Conservation (phyloP, 2,888 invertebrate species). For the Acanthosepion lycidas region DNA sequence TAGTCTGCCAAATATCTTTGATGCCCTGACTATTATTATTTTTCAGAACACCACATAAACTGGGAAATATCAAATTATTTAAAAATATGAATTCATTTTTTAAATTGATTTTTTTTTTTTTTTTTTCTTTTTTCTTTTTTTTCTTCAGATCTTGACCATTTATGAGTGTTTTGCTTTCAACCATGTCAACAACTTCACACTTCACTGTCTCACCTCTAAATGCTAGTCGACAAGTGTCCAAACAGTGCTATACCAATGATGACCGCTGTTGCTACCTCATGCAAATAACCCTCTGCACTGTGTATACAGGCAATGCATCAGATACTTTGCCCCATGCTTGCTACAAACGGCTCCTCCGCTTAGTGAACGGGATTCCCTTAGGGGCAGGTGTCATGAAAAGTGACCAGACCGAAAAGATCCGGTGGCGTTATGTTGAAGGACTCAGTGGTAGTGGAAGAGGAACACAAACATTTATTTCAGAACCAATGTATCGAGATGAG, state of each 20-base stretch:
- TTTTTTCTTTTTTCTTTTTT: no score
- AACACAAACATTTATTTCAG: constrained; percentile 66
- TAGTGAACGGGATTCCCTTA: constrained; percentile 70
- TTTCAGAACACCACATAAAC: no score
- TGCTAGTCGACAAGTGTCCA: constrained; percentile 61
- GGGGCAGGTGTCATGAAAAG: constrained; percentile 68
- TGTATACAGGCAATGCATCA: constrained; percentile 61
- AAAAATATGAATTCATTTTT: no score
- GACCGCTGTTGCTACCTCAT: constrained; percentile 66
- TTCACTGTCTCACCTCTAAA: constrained; percentile 66
- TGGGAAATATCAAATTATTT: no score
- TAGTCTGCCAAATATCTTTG: no score
- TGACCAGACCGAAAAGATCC: constrained; percentile 63
- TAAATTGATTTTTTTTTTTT: no score
- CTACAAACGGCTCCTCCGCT: constrained; percentile 67
- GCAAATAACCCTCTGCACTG: constrained; percentile 64
- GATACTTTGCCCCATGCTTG: constrained; percentile 64
- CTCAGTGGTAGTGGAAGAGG: constrained; percentile 63
- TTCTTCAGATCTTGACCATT: not conserved
- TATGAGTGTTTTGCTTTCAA: not conserved
- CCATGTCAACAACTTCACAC: constrained; percentile 60
- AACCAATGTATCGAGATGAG: constrained; percentile 66
- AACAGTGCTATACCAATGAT: constrained; percentile 55
- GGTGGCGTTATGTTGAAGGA: constrained; percentile 70
- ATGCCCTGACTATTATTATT: no score